phyloP scores from a whole-genome alignment of 2,113 vertebrate genomes.

The Peromyscus maniculatus region DNA sequence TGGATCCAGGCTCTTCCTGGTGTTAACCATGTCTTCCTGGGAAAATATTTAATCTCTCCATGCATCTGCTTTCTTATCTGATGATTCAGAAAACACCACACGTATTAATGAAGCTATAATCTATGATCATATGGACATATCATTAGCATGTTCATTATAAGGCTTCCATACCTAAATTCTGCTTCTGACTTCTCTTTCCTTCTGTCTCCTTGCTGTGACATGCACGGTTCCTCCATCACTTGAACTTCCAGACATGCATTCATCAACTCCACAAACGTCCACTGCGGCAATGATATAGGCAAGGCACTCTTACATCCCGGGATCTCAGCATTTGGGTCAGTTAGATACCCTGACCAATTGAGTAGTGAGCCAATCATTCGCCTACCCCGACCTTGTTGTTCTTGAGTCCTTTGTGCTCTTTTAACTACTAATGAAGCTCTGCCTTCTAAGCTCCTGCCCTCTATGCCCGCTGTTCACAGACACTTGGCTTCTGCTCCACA shows the following conservation, averaged over 20 bases:
- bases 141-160: not conserved
- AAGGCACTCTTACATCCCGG: not conserved
- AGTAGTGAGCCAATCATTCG: not conserved
- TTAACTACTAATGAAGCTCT: not conserved
- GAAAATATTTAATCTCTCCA: not conserved
- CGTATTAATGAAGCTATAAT: not conserved
- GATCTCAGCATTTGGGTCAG: not conserved
- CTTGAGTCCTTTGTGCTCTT: not conserved
- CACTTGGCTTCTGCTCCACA: not conserved
- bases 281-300: not conserved
- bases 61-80: not conserved
- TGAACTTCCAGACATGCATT: not conserved
- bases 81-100: not conserved
- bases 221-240: not conserved
- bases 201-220: not conserved
- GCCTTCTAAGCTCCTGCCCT: not conserved
- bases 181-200: constrained; percentile 13
- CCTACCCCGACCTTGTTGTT: not conserved
- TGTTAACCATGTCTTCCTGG: not conserved
- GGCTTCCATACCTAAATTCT: not conserved
- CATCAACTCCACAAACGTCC: constrained; percentile 14
- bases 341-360: not conserved
- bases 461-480: not conserved
- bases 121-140: not conserved
- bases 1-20: not conserved